These are phyloP conservation scores for Neotoma lepida DNA, from an alignment of 2,113 vertebrate species.

Conservation along the genomic window DNA sequence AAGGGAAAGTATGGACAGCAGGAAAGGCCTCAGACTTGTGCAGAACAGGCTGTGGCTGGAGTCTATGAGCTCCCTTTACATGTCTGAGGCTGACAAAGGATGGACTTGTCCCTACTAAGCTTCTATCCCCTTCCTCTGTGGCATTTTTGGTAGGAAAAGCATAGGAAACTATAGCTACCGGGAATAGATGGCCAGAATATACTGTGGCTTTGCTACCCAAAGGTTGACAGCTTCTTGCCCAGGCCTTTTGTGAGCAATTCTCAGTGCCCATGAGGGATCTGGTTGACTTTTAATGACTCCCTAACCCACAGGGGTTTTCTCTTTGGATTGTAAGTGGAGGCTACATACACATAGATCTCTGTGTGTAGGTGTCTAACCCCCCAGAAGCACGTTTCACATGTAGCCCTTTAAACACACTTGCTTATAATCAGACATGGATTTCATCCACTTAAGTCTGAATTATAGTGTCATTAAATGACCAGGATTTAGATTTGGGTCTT, in stretches of 20 bases:
- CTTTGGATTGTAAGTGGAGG: conserved; percentile 33
- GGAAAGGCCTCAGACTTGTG: background rate
- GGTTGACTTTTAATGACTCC: conserved; percentile 37
- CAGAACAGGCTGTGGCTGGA: background rate
- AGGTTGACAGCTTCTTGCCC: background rate
- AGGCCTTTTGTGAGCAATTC: background rate
- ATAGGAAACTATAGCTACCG: background rate
- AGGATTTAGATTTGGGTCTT: background rate
- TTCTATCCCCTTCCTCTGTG: background rate
- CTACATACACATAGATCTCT: background rate
- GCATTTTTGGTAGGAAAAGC: background rate
- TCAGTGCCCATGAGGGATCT: background rate
- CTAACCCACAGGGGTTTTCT: background rate
- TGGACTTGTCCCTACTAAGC: background rate
- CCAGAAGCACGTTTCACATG: background rate
- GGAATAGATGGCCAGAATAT: background rate
- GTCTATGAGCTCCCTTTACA: background rate
- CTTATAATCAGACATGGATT: background rate
- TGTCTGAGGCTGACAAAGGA: background rate
- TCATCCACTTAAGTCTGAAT: background rate
- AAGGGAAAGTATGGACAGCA: background rate
- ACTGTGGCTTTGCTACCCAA: background rate
- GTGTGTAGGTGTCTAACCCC: too few relatives aligned
- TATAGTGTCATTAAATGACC: conserved; percentile 16
- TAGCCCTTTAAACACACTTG: conserved; percentile 26